These are phyloP conservation scores for human DNA, from an alignment of 2,113 vertebrate genomes.

Conservation along the genomic window GRCh38 chr6:88549001-88549500, in stretches of 20 bases:
- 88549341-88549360: no score
- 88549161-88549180: background rate
- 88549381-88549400: background rate
- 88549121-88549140: background rate
- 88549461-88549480: background rate
- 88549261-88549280: no score
- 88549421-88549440: background rate
- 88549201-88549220: fast-evolving
- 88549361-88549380: background rate
- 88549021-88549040: background rate
- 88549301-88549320: background rate
- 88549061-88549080: background rate
- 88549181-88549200: background rate
- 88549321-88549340: background rate
- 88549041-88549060: background rate
- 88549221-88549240: no score
- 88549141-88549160: background rate
- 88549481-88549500: background rate
- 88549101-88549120: background rate
- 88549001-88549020: background rate
- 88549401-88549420: background rate
- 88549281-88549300: no score
- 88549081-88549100: background rate
- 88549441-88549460: background rate
- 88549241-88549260: background rate